Conservation (phyloP, 2,888 invertebrate species). For the Stenodema calcarata region DNA sequence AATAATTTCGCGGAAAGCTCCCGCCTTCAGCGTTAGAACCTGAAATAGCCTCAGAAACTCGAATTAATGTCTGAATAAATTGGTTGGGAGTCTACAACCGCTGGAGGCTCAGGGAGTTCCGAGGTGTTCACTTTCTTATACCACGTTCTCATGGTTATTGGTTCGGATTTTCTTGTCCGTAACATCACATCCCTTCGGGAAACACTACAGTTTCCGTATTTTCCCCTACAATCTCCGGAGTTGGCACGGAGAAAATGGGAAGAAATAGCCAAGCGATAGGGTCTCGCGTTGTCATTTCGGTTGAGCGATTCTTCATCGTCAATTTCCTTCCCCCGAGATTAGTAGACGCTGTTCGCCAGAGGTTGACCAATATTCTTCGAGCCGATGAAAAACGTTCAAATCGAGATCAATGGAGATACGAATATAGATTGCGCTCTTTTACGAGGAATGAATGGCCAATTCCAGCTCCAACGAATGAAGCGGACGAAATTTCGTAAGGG, state of each 20-base stretch:
- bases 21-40: neutral
- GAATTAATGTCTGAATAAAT: neutral
- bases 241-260: neutral
- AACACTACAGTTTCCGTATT: neutral
- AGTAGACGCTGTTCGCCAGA: neutral
- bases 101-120: neutral
- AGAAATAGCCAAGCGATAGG: neutral
- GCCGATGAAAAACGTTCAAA: no score
- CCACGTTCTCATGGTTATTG: neutral
- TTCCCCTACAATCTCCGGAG: neutral
- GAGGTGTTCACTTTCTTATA: neutral
- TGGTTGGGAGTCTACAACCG: neutral
- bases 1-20: neutral
- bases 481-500: no score
- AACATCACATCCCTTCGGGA: neutral
- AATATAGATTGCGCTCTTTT: no score
- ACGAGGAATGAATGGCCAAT: no score
- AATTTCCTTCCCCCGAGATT: neutral
- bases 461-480: no score
- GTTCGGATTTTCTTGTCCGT: neutral
- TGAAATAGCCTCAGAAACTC: neutral
- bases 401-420: no score
- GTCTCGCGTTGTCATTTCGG: neutral
- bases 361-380: no score
- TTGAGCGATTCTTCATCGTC: neutral